Percentiles rank a stretch among this genome's conserved stretches.
These are phyloP conservation scores for Lordiphosa clarofinis DNA, from an alignment of 1,140 invertebrate species.

Conservation along the genomic window DNA sequence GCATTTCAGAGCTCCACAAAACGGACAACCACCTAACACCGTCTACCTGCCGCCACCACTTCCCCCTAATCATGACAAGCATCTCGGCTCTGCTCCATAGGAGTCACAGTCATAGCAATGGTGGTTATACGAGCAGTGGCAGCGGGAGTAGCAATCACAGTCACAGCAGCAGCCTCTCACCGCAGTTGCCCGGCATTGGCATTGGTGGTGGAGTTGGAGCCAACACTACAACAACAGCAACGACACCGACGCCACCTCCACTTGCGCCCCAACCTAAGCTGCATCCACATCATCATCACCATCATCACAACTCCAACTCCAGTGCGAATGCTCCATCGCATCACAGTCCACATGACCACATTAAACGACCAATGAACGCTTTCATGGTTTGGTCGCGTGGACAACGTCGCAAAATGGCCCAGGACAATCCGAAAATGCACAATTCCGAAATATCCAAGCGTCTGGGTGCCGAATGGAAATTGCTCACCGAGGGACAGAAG, in stretches of 20 bases:
- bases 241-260: conserved; percentile 29
- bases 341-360: conserved; percentile 83
- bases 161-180: conserved; percentile 62
- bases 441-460: conserved; percentile 96
- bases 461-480: conserved; percentile 94
- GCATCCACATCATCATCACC: conserved; percentile 19
- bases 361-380: conserved; percentile 95
- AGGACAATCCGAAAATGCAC: conserved; percentile 99
- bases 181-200: conserved; percentile 54
- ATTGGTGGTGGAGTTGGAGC: conserved; percentile 27
- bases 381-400: conserved; percentile 96
- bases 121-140: conserved; percentile 50
- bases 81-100: conserved; percentile 63
- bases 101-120: conserved; percentile 51
- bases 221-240: conserved; percentile 23
- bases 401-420: conserved; percentile 96
- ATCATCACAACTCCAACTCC: conserved; percentile 12
- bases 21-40: conserved; percentile 47
- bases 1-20: conserved; percentile 44
- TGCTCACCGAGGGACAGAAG: conserved; percentile 92
- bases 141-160: conserved; percentile 60
- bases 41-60: not conserved
- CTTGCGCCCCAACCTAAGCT: conserved; percentile 31
- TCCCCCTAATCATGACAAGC: conserved; percentile 49
- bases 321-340: conserved; percentile 34